These are phyloP conservation scores for Plutella xylostella DNA, from an alignment of 2,888 invertebrate species.

Conservation along the genomic window DNA sequence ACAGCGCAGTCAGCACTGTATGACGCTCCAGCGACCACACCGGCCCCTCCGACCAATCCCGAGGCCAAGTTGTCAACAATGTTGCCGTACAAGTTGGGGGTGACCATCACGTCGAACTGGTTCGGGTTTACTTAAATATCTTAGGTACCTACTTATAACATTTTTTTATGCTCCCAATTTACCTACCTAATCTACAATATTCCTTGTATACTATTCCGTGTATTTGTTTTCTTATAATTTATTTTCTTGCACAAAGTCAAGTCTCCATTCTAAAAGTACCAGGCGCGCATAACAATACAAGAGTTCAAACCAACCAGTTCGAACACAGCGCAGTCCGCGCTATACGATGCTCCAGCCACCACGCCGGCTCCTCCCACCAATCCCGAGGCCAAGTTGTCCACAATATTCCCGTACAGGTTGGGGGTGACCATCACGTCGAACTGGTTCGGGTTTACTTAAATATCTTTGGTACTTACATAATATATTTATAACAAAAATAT, in stretches of 20 bases:
- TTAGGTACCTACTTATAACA: too few species aligned
- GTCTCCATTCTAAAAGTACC: too few species aligned
- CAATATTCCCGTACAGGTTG: slow-evolving; percentile 97
- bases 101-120: slow-evolving; percentile 99
- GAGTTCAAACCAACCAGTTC: too few species aligned
- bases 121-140: too few species aligned
- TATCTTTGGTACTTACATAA: too few species aligned
- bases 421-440: slow-evolving; percentile 99
- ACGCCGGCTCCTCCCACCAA: slow-evolving; percentile 98
- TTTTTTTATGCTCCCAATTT: too few species aligned
- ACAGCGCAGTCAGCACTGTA: slow-evolving; percentile 95
- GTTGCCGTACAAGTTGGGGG: slow-evolving; percentile 98
- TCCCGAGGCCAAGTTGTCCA: slow-evolving; percentile 96
- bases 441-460: slow-evolving; percentile 97
- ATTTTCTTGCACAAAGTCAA: too few species aligned
- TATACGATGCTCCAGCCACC: slow-evolving; percentile 96
- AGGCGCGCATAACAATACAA: too few species aligned
- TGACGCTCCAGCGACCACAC: slow-evolving; percentile 96
- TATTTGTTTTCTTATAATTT: too few species aligned
- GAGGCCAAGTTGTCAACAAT: slow-evolving; percentile 97
- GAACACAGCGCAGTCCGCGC: slow-evolving; percentile 93
- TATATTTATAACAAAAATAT: too few species aligned
- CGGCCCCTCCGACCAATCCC: slow-evolving; percentile 97
- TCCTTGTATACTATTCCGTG: too few species aligned
- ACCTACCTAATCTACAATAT: too few species aligned